Base-by-base conservation (phyloP, 2,113 vertebrate genomes). In the Zapus hudsonius region DNA sequence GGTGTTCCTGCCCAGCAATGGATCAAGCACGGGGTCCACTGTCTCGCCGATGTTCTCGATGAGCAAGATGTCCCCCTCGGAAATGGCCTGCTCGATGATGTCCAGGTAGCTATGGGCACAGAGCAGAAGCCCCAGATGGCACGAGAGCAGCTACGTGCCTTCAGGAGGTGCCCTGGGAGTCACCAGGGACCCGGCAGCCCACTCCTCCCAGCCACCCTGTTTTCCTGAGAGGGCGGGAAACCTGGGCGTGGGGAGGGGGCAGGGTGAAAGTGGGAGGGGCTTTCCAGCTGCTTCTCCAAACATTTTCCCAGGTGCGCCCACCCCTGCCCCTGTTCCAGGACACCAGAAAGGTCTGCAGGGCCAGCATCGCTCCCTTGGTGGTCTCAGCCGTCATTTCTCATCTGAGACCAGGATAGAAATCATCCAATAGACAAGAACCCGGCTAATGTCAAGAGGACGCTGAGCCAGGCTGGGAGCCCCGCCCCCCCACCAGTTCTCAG, bases 21-120 rank as follows among this genome's bases (percentile, higher is more conserved):
- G 98, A 31, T 98, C 98, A 78, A 98, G 97, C 92, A 98, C 98
- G 0, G 98, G 97, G 36, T 98, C 98, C 82, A 98, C 80, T 0
- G 96, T 98, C 89, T 98, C 98, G 0, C 98, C 97, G 0, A 98
- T 95, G 31, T 98, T 98, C 96, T 98, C 98, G 0, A 98, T 97
- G 89, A 98, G 97, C 92, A 98, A 76, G 0, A 55, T 97, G 95
- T 98, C 97, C 36, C 98, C 98, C 2, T 96, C 95, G 0, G 98
- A 97, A 17, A 98, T 95, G 0, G 98, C 98, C 72, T 44, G 96
- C 76, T 98, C 98, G 0, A 98, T 98, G 81, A 67, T 95, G 86
- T 98, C 98, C 96, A 98, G 95, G 64, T 98, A 98, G 40, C 98
- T 98, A 95, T 0, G 36, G 83, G 36, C n/a, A 86, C 44, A 47